phyloP scores from a whole-genome alignment of 2,888 invertebrate genomes.

The Colletes collaris region DNA sequence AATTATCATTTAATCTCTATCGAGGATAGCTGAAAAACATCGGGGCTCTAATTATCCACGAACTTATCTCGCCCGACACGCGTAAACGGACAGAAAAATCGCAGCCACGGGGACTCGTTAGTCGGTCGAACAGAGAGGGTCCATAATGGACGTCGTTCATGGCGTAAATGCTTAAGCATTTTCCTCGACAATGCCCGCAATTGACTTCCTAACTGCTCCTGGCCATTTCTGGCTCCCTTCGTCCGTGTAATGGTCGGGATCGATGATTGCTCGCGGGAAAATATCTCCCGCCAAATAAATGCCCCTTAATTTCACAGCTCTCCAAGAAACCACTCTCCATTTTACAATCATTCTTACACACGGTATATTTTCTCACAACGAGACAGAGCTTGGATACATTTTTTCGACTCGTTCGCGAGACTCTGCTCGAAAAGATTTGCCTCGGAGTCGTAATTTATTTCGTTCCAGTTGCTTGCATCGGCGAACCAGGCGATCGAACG shows the following conservation, averaged over 20 bases:
- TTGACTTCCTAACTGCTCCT: conserved; percentile 11
- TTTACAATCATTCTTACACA: too few species aligned
- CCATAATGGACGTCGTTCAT: conserved; percentile 1
- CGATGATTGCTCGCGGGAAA: not conserved
- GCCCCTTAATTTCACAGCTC: not conserved
- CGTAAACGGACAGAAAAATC: not conserved
- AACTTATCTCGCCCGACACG: not conserved
- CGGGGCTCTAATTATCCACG: too few species aligned
- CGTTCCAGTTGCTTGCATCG: not conserved
- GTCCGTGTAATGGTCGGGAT: not conserved
- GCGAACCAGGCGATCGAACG: conserved; percentile 10
- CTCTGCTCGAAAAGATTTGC: too few species aligned
- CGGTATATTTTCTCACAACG: too few species aligned
- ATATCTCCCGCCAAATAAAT: not conserved
- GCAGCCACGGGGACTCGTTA: conserved; percentile 1
- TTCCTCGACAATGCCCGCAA: conserved; percentile 17
- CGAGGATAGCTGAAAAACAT: too few species aligned
- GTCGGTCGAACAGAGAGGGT: not conserved
- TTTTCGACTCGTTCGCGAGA: too few species aligned
- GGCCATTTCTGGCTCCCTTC: not conserved
- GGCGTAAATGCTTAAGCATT: conserved; percentile 10
- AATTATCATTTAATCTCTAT: too few species aligned
- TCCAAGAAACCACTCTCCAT: too few species aligned
- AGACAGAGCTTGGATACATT: too few species aligned
- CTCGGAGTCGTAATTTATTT: too few species aligned